Evolutionary conservation across 2,888 invertebrate species (phyloP).

Genomic region (Diabrotica balteata): DNA sequence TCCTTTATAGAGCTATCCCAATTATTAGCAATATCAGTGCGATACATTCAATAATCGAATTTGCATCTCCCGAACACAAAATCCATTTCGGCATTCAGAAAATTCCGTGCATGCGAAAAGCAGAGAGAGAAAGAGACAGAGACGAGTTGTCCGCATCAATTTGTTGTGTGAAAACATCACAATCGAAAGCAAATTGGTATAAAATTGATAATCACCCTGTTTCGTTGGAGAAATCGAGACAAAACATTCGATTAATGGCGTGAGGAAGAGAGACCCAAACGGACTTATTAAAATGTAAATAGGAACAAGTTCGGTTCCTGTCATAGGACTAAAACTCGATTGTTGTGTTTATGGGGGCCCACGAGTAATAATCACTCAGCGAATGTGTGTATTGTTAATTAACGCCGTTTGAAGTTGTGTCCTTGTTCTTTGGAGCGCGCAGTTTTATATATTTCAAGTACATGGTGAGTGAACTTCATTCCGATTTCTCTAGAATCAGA

Average conservation of each 20-base stretch:
- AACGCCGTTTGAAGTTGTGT: conserved; percentile 44
- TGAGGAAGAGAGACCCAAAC: conserved; percentile 46
- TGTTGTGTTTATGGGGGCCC: conserved; percentile 50
- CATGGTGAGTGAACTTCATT: conserved; percentile 24
- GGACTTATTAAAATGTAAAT: conserved; percentile 62
- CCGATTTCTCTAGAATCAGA: conserved; percentile 25
- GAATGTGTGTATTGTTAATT: conserved; percentile 58
- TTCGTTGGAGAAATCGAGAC: conserved; percentile 48
- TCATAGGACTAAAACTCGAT: conserved; percentile 59
- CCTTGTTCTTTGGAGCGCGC: conserved; percentile 33
- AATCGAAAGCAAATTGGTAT: conserved; percentile 62
- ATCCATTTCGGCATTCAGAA: conserved; percentile 38
- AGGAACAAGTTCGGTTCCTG: conserved; percentile 59
- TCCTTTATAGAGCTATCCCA: background rate
- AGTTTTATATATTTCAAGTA: conserved; percentile 30
- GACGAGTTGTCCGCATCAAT: conserved; percentile 51
- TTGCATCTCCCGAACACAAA: conserved; percentile 40
- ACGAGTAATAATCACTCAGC: conserved; percentile 55
- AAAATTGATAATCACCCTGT: conserved; percentile 62
- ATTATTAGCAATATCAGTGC: conserved; percentile 24
- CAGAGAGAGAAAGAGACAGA: conserved; percentile 31
- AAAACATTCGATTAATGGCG: background rate
- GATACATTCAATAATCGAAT: conserved; percentile 42
- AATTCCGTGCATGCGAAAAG: conserved; percentile 41
- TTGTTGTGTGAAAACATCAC: conserved; percentile 57